Evolutionary conservation across 2,113 vertebrate genomes (phyloP).

Genomic region (Megaleporinus macrocephalus): DNA sequence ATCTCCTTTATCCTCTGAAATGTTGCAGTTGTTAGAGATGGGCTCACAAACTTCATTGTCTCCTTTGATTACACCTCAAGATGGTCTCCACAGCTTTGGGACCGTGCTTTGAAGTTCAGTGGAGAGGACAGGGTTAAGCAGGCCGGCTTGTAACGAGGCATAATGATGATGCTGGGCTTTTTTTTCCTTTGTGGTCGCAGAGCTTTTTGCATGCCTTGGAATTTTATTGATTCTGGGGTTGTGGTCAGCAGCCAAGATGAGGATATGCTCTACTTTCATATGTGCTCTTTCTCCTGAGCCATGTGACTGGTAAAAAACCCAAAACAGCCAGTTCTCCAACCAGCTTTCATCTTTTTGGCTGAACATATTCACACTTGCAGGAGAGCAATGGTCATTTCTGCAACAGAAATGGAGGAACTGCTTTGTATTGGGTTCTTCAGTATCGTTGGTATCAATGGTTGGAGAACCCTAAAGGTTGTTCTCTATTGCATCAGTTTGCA

Average conservation of each 20-base stretch:
- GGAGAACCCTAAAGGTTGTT: no score
- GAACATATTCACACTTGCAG: neutral
- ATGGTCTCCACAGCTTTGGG: neutral
- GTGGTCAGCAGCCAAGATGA: conserved; percentile 63
- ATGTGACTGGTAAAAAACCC: neutral
- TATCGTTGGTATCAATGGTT: no score
- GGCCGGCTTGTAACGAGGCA: conserved; percentile 62
- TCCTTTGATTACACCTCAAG: neutral
- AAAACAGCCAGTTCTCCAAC: neutral
- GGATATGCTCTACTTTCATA: conserved; percentile 61
- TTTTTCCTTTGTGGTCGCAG: conserved; percentile 61
- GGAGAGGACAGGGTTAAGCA: conserved; percentile 57
- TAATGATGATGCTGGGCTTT: conserved; percentile 66
- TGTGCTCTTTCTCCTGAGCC: conserved; percentile 49
- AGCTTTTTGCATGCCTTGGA: conserved; percentile 66
- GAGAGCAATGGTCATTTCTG: neutral
- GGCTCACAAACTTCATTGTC: neutral
- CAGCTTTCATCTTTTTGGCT: neutral
- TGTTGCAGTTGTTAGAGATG: neutral
- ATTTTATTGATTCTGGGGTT: conserved; percentile 69
- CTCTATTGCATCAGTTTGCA: no score
- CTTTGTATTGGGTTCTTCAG: no score
- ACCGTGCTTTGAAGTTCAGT: conserved; percentile 26
- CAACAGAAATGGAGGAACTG: no score
- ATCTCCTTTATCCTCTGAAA: conserved; percentile 11